Evolutionary conservation across 2,113 vertebrate species (phyloP).

Genomic region (Delphinus delphis): DNA sequence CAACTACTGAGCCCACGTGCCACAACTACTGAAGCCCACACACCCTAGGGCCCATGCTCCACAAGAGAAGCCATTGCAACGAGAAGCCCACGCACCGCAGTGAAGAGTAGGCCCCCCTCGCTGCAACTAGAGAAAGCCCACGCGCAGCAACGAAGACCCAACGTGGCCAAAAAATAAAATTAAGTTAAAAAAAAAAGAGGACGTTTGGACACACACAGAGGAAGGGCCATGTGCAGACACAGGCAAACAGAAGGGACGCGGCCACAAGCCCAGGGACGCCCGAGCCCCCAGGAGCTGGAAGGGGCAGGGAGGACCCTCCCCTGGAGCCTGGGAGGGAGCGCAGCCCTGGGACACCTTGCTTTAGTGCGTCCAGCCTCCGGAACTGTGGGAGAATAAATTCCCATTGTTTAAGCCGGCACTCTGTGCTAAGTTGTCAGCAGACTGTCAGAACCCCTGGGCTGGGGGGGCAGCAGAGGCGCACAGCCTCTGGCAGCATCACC

Average conservation of each 20-base stretch:
- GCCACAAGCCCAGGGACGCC: not conserved
- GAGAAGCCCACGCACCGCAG: no score
- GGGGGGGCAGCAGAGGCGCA: not conserved
- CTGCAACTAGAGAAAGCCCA: no score
- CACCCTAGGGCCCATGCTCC: no score
- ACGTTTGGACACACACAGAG: not conserved
- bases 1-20: no score
- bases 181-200: not conserved
- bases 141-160: fast-evolving
- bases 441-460: not conserved
- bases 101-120: no score
- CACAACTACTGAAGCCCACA: no score
- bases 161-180: no score
- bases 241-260: not conserved
- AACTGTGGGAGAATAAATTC: not conserved
- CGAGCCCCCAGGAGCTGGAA: not conserved
- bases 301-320: not conserved
- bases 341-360: not conserved
- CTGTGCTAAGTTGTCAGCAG: no score
- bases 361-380: not conserved
- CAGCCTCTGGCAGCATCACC: fast-evolving
- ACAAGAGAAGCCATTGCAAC: no score
- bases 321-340: fast-evolving
- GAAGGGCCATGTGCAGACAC: not conserved
- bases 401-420: fast-evolving